Conservation (phyloP, 2,888 invertebrate species). For the Molanna angustata region DNA sequence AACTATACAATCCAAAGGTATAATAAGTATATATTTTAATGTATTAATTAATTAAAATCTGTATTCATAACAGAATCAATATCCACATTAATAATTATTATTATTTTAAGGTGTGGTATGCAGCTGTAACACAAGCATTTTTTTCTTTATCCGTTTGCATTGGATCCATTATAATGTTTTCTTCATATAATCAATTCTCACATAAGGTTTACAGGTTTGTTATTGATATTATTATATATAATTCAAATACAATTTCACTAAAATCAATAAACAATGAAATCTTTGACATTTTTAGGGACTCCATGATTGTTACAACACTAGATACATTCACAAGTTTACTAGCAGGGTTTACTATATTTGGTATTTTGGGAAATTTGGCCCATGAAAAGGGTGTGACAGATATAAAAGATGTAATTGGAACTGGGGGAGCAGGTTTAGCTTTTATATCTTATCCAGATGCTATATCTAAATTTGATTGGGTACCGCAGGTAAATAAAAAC, state of each 20-base stretch:
- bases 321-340: slow-evolving; percentile 81
- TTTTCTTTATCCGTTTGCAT: slow-evolving; percentile 74
- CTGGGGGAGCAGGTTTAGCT: slow-evolving; percentile 74
- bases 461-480: slow-evolving; percentile 67
- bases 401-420: slow-evolving; percentile 63
- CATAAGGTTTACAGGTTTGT: slow-evolving; percentile 66
- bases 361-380: slow-evolving; percentile 78
- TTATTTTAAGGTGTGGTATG: slow-evolving; percentile 65
- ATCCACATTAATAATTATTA: slow-evolving; percentile 1
- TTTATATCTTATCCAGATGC: slow-evolving; percentile 86
- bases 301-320: slow-evolving; percentile 75
- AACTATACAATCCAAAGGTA: slow-evolving; percentile 66
- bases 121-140: slow-evolving; percentile 76
- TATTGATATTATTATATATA: no score
- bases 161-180: slow-evolving; percentile 75
- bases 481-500: slow-evolving; percentile 70
- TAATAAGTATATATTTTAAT: not conserved
- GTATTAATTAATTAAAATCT: not conserved
- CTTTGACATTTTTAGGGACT: slow-evolving; percentile 65
- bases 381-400: slow-evolving; percentile 58
- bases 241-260: no score
- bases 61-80: no score
- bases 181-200: slow-evolving; percentile 71
- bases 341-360: slow-evolving; percentile 80
- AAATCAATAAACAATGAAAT: no score